Conservation (phyloP, 2,797 vertebrate species). For the Nasua narica region DNA sequence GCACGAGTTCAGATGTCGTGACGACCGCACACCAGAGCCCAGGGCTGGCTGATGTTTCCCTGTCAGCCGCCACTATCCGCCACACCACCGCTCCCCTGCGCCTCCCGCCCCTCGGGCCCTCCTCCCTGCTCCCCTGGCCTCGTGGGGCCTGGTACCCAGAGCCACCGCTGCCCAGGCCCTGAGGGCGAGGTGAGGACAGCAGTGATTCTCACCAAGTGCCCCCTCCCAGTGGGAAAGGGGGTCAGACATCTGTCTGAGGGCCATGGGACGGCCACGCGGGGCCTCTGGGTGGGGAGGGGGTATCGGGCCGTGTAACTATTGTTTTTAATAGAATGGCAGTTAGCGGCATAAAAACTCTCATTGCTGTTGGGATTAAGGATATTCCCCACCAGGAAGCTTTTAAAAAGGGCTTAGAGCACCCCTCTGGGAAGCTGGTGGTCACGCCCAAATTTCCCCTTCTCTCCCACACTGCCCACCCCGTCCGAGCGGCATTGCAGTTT, state of each 20-base stretch:
- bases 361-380: not conserved
- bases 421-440: not conserved
- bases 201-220: fast-evolving
- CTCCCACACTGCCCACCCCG: fast-evolving
- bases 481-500: not conserved
- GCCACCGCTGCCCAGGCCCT: not conserved
- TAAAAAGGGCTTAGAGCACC: not conserved
- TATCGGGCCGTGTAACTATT: not conserved
- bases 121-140: not conserved
- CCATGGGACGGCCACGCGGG: fast-evolving
- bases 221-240: not conserved
- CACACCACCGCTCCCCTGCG: fast-evolving
- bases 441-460: not conserved
- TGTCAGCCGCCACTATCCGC: fast-evolving
- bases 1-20: fast-evolving
- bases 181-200: not conserved
- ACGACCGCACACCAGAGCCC: not conserved
- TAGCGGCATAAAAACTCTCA: not conserved
- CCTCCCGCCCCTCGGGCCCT: too few relatives aligned
- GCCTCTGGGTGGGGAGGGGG: not conserved
- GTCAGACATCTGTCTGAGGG: not conserved
- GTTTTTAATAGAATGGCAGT: not conserved
- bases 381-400: not conserved
- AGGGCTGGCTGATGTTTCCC: not conserved
- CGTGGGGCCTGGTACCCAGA: fast-evolving